Base-by-base conservation (phyloP, 2,113 vertebrate genomes). In the Spizaetus ornatus region DNA sequence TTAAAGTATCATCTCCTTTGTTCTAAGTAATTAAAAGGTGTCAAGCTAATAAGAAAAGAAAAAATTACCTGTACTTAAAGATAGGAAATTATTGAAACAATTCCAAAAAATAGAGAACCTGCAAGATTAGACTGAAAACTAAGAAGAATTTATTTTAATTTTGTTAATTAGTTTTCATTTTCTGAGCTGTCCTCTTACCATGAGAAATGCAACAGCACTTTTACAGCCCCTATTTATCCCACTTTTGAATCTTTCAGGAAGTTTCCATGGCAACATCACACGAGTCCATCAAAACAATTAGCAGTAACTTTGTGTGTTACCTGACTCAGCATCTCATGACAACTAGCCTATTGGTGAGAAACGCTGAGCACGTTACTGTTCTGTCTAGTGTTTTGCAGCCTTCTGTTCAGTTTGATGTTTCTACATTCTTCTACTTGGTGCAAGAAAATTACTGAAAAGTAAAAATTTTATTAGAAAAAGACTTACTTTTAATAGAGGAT, bases 81-180 rank as follows among this genome's bases (percentile, higher is more conserved):
- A 59, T 78, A 73, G 20, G 13, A 74, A 55, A 79, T 80, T n/a
- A 77, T 26, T 69, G 58, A 55, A 87, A 58, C 23, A n/a, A 38
- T 77, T 80, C 20, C 2, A 18, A 56, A 86, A 61, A 16, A 15
- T 2, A 67, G 9, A 59, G 3, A 63, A 38, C 14, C 10, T 63
- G 11, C 32, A 59, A 82, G 20, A 87, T 42, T 42, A 55, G 32
- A 29, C 34, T 50, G 45, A 87, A 95, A 95, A 40, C 13, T 43
- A 62, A 79, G 62, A 66, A 25, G 27, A 82, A 82, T 48, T 63
- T 1, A 10, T 85, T 91, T 87, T 73, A 20, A 58, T 82, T 91
- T 74, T 55, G 42, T 71, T 90, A 90, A 96, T 90, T 89, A 14
- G 25, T 87, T 96, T 87, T 72, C 53, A 34, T 91, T 94, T 95